Evolutionary conservation across 2,113 vertebrate species (phyloP).

Genomic region (Rana temporaria): DNA sequence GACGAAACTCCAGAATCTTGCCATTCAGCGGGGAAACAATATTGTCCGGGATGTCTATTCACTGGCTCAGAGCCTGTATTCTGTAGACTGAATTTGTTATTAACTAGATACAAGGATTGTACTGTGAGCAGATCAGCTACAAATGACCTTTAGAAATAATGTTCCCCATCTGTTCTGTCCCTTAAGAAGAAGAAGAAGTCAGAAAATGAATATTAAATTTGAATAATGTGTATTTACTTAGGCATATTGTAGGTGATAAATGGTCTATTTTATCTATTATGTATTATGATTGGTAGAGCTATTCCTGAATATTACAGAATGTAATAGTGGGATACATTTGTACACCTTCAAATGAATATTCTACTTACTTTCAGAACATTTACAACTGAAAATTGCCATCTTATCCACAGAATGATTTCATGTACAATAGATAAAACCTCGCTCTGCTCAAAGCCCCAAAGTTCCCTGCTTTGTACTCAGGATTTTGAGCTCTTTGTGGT

Average conservation of each 20-base stretch:
- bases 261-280: conserved; percentile 28
- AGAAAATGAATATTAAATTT: conserved; percentile 59
- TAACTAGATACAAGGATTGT: conserved; percentile 1
- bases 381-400: conserved; percentile 21
- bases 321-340: not conserved
- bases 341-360: conserved; percentile 18
- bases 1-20: conserved; percentile 1
- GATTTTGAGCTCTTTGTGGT: not conserved
- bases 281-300: not conserved
- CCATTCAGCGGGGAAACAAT: conserved; percentile 16
- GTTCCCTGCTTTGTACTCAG: too few relatives aligned
- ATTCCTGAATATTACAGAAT: not conserved
- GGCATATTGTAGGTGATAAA: conserved; percentile 39
- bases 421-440: not conserved
- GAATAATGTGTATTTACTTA: conserved; percentile 54
- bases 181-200: conserved; percentile 17
- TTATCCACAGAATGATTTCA: conserved; percentile 11
- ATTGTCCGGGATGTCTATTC: conserved; percentile 25
- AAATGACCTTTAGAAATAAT: conserved; percentile 33
- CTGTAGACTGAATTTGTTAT: conserved; percentile 2
- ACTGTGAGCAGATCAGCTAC: conserved; percentile 10
- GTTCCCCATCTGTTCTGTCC: not conserved
- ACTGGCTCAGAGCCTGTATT: not conserved
- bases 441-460: not conserved
- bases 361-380: not conserved